Conservation (phyloP, 2,113 vertebrate genomes). For the Charadrius vociferus region DNA sequence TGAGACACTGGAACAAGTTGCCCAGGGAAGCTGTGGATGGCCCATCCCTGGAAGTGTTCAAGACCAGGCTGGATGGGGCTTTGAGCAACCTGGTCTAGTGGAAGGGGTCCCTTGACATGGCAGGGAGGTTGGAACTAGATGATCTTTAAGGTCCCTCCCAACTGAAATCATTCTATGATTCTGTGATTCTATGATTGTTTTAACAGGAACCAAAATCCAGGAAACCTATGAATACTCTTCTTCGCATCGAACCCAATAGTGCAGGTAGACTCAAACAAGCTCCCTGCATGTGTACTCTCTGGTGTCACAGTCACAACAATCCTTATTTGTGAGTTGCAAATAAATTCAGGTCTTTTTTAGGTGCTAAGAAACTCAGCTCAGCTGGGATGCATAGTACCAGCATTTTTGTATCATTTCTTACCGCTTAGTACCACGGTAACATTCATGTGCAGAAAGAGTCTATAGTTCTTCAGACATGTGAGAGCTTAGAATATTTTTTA, state of each 20-base stretch:
- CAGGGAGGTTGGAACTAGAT: too few species aligned
- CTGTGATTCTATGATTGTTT: not conserved
- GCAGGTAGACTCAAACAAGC: not conserved
- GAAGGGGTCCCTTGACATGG: too few species aligned
- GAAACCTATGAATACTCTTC: not conserved
- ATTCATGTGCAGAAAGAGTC: not conserved
- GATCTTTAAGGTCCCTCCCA: too few species aligned
- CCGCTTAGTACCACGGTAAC: not conserved
- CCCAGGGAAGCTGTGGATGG: too few species aligned
- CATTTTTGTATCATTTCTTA: not conserved
- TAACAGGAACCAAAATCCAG: not conserved
- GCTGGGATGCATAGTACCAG: not conserved
- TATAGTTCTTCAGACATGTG: not conserved
- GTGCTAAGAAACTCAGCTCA: not conserved
- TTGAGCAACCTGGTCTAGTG: too few species aligned
- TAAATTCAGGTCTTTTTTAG: not conserved
- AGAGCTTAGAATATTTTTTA: not conserved
- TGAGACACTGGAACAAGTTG: too few species aligned
- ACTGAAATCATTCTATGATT: too few species aligned
- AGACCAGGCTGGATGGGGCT: too few species aligned
- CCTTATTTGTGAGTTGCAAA: not conserved
- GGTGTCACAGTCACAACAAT: not conserved
- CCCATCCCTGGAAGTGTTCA: too few species aligned
- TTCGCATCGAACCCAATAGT: not conserved
- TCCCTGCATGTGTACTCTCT: not conserved